Base-by-base conservation (phyloP, 2,113 vertebrate genomes). In the Picathartes gymnocephalus region DNA sequence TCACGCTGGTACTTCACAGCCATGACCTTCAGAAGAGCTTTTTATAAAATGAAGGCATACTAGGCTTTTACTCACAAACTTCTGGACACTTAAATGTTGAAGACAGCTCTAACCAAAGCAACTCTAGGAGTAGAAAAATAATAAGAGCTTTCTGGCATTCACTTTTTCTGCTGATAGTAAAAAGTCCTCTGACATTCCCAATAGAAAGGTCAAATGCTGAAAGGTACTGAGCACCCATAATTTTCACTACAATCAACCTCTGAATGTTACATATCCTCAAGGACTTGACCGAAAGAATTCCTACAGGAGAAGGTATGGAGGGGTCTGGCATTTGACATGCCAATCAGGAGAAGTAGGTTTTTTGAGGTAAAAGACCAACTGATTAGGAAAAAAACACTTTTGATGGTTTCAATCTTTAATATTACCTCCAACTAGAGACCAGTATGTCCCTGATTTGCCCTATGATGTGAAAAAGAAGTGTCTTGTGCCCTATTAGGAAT, bases 191-290 rank as follows among this genome's bases (percentile, higher is more conserved):
- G 66, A 65, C 31, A 23, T 73, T 95, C 54, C n/a, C 21, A 40
- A 15, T 2, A 65, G 18, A 70, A 89, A 82, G 24, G 45, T 65
- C 42, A 87, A 47, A 81, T 70, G 56, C 39, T 92, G 81, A 85
- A 85, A 86, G 13, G 42, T 82, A 33, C 94, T 62, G 51, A 92
- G 42, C 16, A 10, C 6, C 22, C 1, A 0, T 58, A 79, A 94
- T 91, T 93, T 92, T 88, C 21, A 16, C 27, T 72, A 72, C 71
- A 96, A 88, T 95, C 94, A 92, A 31, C 45, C 40, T 76, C 53
- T 89, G 48, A 89, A 76, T 51, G 22, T 31, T 47, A 30, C 2
- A 15, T 79, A 47, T 15, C 8, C 65, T 89, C 47, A 68, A 73
- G 50, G 45, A 80, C 60, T 84, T 65, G 21, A 13, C 45, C 84